Base-by-base conservation (phyloP, 2,797 vertebrate species). In the Ispidina picta region DNA sequence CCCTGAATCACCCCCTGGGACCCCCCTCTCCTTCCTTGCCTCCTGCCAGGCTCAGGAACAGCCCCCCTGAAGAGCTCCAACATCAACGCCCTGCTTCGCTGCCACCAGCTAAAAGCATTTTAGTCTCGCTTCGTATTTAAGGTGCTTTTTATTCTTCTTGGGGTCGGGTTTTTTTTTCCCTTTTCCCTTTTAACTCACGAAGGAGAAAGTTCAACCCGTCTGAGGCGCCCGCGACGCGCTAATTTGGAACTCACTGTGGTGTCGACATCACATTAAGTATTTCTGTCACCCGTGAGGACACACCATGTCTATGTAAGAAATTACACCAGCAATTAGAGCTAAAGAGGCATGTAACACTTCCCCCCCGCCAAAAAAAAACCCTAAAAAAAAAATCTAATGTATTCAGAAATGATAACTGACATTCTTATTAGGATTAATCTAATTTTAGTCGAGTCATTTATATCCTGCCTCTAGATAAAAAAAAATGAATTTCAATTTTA, bases 371-470 rank as follows among this genome's bases (percentile, higher is more conserved):
- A 25, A 16, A 60, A 90, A 92, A 86, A 83, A 44, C 7, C 43
- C 43, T 19, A 23, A 72, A 63, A 86, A 78, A 78, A 66, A 23
- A 55, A 29, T 48, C 29, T 90, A 92, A 92, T 95, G 95, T 86
- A 93, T 92, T 92, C 94, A 91, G 87, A 91, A 96, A 93, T 93
- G 89, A 88, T 95, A 95, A 95, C 91, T 94, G 95, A 95, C 95
- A 92, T 91, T 95, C 92, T 91, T 95, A 94, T 95, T 96, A 91
- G 92, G 95, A 96, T 96, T 96, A 96, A 96, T 96, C 94, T 93
- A 96, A 96, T 96, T 96, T 96, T 96, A 96, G 95, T 92, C 52
- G 92, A 96, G 89, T 93, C 95, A 95, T 95, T 96, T 95, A 91
- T 92, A 96, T 91, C 91, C 91, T 86, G 94, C 94, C 91, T 92